Evolutionary conservation across 2,888 invertebrate genomes (phyloP), one percentile per base, ranked within the genome.

Genomic region (Branchipolynoe longqiensis): DNA sequence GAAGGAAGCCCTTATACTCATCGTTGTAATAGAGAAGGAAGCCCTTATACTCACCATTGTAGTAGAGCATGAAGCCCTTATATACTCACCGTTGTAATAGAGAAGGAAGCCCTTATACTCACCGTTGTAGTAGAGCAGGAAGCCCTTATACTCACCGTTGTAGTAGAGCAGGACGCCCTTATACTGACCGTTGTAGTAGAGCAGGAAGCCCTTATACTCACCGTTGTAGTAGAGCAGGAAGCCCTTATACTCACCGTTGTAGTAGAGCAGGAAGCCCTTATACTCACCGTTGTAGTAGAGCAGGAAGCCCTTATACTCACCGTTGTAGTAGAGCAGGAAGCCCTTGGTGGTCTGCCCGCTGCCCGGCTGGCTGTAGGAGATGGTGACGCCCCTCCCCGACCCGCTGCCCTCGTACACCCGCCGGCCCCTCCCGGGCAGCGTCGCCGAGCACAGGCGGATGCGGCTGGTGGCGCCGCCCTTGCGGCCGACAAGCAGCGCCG

Each of bases 301-400:
- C 18, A 48, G 8, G 8, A 18, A 48, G 48, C 8, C 48, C 8
- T 48, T 48, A 48, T 48, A 2, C 56, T 56, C 31, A 62, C 78
- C 48, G 25, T 78, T 41, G 28, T 78, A 78, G 48, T 78, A 78
- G 28, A 78, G 41, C 25, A 78, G 78, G 48, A 78, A 78, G 18
- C 78, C 78, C 28, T 54, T 78, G 6, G 48, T 28, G 28, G 40
- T 48, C 1, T 6, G 1, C 8, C 31, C 41, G 2, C 6, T 48
- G 1, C 14, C 41, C 1, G 12, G 18, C 22, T 54, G 41, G 1
- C 18, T 78, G 48, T 78, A 78, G 14, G 78, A 25, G 25, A 78
- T 41, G 4, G 0, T 8, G 12, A 78, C 4, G 25, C 28, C n/a
- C n/a, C n/a, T 54, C 1, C n/a, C 18, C 0, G 78, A 41, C 31